These are phyloP conservation scores for Pyrochroa serraticornis DNA, from an alignment of 2,888 invertebrate species.

Conservation along the genomic window DNA sequence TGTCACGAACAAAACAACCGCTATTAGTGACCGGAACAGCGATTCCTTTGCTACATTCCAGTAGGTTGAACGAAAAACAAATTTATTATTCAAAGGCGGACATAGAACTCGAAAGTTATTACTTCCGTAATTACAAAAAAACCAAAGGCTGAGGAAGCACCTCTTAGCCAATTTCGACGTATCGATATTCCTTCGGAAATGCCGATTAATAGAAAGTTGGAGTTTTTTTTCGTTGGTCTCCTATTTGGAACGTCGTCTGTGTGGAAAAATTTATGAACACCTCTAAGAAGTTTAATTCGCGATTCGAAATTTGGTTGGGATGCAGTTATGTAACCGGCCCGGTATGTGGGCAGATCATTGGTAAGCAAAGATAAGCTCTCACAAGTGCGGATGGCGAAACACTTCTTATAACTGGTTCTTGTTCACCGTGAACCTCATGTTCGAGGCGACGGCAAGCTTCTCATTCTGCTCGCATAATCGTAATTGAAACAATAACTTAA, in stretches of 20 bases:
- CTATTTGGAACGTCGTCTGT: too few species aligned
- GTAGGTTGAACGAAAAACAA: conserved; percentile 1
- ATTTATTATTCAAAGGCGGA: conserved; percentile 17
- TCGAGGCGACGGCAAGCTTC: conserved; percentile 24
- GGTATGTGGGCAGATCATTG: conserved; percentile 45
- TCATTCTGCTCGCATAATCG: conserved; percentile 17
- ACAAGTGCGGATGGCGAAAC: conserved; percentile 39
- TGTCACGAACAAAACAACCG: too few species aligned
- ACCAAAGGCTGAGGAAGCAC: conserved; percentile 2
- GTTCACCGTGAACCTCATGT: conserved; percentile 45
- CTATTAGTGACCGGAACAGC: too few species aligned
- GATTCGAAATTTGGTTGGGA: conserved; percentile 14
- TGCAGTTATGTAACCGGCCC: conserved; percentile 38
- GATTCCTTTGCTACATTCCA: background rate
- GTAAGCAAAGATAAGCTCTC: conserved; percentile 42
- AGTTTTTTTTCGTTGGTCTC: too few species aligned
- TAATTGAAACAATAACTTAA: conserved; percentile 20
- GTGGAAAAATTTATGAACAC: too few species aligned
- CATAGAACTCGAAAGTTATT: conserved; percentile 10
- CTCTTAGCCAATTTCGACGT: conserved; percentile 4
- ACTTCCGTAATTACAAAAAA: conserved; percentile 18
- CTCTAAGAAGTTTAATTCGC: too few species aligned
- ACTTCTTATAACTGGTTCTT: conserved; percentile 42
- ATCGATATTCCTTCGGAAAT: too few species aligned
- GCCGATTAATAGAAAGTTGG: too few species aligned